These are phyloP conservation scores for Megaceryle torquata DNA, from an alignment of 2,113 vertebrate genomes.

Conservation along the genomic window DNA sequence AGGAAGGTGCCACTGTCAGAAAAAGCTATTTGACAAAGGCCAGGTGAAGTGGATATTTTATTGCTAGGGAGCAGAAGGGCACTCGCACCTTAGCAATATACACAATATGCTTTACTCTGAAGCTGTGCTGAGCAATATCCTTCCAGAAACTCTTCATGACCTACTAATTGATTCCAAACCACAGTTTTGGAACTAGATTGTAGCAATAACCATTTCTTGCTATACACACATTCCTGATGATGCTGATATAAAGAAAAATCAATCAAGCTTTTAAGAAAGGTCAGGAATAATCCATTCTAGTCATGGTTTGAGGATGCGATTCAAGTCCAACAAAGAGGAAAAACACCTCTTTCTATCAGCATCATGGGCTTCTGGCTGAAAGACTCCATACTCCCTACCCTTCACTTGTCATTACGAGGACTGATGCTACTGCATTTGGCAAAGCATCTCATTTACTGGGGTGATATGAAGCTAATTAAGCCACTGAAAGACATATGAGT, in stretches of 20 bases:
- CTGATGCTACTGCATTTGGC: not conserved
- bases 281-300: slow-evolving; percentile 51
- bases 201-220: slow-evolving; percentile 28
- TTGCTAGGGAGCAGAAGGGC: not conserved
- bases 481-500: not conserved
- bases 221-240: not conserved
- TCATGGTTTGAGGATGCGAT: not conserved
- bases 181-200: slow-evolving; percentile 4
- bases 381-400: not conserved
- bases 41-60: not conserved
- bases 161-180: slow-evolving; percentile 36
- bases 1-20: not conserved
- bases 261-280: slow-evolving; percentile 58
- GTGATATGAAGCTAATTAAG: not conserved
- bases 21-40: not conserved
- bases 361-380: not conserved
- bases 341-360: not conserved
- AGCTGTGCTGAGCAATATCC: not conserved
- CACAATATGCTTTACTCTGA: not conserved
- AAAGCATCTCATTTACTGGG: not conserved
- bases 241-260: slow-evolving; percentile 54
- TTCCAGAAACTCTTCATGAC: slow-evolving; percentile 31
- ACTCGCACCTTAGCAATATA: not conserved
- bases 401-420: not conserved
- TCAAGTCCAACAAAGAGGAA: slow-evolving; percentile 33